phyloP scores from a whole-genome alignment of 2,113 vertebrate genomes.

The Psettodes erumei region DNA sequence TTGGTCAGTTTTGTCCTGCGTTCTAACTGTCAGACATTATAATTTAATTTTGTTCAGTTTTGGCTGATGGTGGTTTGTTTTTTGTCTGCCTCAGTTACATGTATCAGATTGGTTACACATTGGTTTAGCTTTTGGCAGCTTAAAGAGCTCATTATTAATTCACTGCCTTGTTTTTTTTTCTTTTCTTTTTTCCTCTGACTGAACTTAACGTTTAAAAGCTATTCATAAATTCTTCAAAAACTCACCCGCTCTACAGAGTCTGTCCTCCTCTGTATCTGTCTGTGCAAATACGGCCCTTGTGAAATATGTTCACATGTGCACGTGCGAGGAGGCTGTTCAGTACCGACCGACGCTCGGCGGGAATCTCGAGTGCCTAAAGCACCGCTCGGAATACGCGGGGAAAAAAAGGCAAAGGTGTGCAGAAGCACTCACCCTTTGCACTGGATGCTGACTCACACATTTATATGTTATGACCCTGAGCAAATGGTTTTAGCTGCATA shows the following conservation, averaged over 20 bases:
- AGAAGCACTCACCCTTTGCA: neutral
- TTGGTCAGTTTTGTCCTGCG: neutral
- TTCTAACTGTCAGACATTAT: neutral
- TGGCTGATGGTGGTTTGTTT: neutral
- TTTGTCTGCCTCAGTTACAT: neutral
- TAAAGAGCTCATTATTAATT: conserved; percentile 39
- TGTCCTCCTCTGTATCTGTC: neutral
- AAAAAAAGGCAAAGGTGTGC: neutral
- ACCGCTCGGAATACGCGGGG: neutral
- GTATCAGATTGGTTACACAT: conserved; percentile 6
- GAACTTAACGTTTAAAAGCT: conserved; percentile 28
- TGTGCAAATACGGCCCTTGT: neutral
- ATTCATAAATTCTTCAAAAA: conserved; percentile 29
- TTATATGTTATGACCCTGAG: neutral
- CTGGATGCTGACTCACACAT: neutral
- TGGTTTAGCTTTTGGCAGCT: conserved; percentile 18
- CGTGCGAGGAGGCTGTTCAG: neutral
- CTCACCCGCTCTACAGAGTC: neutral
- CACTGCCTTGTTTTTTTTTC: no score
- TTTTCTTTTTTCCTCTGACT: conserved; percentile 25
- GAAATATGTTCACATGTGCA: neutral
- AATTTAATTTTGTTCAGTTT: neutral
- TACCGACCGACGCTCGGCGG: neutral
- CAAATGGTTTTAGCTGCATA: neutral
- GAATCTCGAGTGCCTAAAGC: neutral